Base-by-base conservation (phyloP, 2,888 invertebrate species). In the Lumbricus terrestris region DNA sequence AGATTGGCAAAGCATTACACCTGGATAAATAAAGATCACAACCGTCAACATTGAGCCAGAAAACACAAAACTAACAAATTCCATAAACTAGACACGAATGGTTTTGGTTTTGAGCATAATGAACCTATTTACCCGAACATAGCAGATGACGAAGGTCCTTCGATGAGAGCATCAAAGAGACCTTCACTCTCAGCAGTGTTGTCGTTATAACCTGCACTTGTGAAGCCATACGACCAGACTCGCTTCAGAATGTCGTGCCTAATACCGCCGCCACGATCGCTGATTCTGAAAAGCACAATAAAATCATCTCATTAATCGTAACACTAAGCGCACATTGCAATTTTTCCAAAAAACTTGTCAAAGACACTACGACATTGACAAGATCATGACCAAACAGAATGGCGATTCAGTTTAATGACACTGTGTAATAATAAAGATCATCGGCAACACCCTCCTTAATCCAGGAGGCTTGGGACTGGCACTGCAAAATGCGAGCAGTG, bases 261-360 rank as follows among this genome's bases (percentile, higher is more conserved):
- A 88, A 96, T 95, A 29, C 96, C 96, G 82, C 95, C 95, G n/a
- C 96, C 96, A 82, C 96, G 94, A 93, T 96, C 96, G 34, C 95
- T 95, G 88, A 96, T 95, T 93, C 96, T 96, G 93, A 20, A 93
- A 37, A 91, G 16, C 16, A 33, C 29, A 42, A 88, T 16, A 40
- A 89, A 18, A 54, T 83, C 20, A n/a, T 90, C 6, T 37, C 1
- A 20, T 20, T 83, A 88, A 34, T 23, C 23, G 11, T 20, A 47
- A 47, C 3, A 20, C 3, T 23, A 47, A 47, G 8, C 4, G 47
- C 47, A 47, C 47, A 47, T 47, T 47, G 23, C 23, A 11, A 4
- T 23, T 47, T 23, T 23, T 47, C 47, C 20, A 1, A 23, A 23
- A 3, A 47, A 23, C 47, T 47, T 23, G 3, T 40, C 40, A 40